phyloP scores from a whole-genome alignment of 2,113 vertebrate genomes.

The Odocoileus hemionus region DNA sequence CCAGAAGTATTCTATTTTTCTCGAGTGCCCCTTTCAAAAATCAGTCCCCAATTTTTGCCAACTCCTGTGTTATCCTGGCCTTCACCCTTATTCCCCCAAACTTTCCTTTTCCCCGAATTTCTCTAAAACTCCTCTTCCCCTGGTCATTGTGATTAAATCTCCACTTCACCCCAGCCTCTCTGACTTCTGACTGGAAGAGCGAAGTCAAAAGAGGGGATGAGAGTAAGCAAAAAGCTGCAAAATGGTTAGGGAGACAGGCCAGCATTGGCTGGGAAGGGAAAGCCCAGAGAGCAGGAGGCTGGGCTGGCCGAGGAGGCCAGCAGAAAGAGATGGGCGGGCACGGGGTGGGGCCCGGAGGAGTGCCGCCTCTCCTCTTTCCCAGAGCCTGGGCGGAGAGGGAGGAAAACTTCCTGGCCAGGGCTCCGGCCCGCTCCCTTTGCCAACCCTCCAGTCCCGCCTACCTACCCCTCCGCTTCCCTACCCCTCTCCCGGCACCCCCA shows the following conservation, averaged over 20 bases:
- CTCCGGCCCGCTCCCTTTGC: not conserved
- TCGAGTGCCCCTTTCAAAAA: not conserved
- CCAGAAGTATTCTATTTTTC: not conserved
- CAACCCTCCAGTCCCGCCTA: conserved; percentile 18
- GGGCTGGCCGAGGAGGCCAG: not conserved
- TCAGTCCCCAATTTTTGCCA: too few species aligned
- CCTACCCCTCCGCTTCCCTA: not conserved
- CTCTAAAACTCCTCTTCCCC: not conserved
- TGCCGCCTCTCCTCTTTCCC: conserved; percentile 57
- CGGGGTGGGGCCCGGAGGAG: conserved; percentile 35
- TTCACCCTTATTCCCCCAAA: not conserved
- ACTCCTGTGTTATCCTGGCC: not conserved
- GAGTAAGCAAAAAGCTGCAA: too few species aligned
- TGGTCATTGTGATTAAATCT: not conserved
- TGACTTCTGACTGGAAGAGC: not conserved
- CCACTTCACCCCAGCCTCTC: not conserved
- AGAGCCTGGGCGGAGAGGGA: conserved; percentile 57
- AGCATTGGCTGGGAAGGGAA: not conserved
- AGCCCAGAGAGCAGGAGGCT: fast-evolving
- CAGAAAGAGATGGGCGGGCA: not conserved
- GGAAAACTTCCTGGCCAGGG: conserved; percentile 67
- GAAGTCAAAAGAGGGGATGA: not conserved
- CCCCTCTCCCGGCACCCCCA: not conserved
- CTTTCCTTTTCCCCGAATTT: not conserved
- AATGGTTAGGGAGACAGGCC: not conserved